Base-by-base conservation (phyloP, 2,888 invertebrate genomes). In the Diloba caeruleocephala region DNA sequence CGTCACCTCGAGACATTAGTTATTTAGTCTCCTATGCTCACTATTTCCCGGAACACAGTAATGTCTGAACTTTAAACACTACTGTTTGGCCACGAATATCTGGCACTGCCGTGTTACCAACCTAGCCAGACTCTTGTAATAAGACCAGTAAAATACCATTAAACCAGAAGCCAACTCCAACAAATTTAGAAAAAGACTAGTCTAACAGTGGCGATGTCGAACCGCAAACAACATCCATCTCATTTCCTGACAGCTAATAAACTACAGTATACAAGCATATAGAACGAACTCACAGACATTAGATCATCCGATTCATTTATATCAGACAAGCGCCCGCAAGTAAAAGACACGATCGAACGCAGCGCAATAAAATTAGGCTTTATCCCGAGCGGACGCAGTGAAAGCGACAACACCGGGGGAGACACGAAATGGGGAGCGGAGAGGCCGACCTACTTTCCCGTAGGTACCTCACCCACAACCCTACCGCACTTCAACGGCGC, bases 291-390 rank as follows among this genome's bases (percentile, higher is more conserved):
- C 15, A 44, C 43, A 49, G 46, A 56, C 38, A 55, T 65, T 43
- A 56, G 64, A 74, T 72, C 69, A 78, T 78, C 69, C 68, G 70
- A 73, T 70, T 69, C 69, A 75, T 79, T 76, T 72, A 75, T 81
- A 80, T 73, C 73, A 79, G 75, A 77, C 70, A 69, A 74, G 56
- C 65, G 63, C 72, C 74, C 77, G 70, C 76, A 79, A 78, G 76
- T 78, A 81, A 80, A 79, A 83, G 81, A 82, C 81, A 79, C 82
- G 85, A 89, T 89, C 85, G 87, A 88, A 86, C 78, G 68, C 74
- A 75, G 81, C 83, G 85, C 85, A 89, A 90, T 90, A 89, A 91
- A 89, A 90, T 91, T 92, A 89, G 88, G 84, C 81, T 88, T 85
- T 84, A 87, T 88, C 84, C 85, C 88, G 73, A 72, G 63, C 81